phyloP scores from a whole-genome alignment of 2,113 vertebrate species.

The Eretmochelys imbricata region DNA sequence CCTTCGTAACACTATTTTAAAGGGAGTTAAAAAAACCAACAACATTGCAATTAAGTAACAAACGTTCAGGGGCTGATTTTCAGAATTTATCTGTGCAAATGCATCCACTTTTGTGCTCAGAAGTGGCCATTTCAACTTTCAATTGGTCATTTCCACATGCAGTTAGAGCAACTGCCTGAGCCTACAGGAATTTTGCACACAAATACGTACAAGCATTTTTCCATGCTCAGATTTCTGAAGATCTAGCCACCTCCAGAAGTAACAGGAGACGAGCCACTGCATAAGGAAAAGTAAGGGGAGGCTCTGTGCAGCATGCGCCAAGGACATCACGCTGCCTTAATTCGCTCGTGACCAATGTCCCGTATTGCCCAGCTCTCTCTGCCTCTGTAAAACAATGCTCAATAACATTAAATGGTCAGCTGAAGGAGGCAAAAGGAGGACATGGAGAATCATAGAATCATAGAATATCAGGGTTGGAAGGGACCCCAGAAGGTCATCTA shows the following conservation, averaged over 20 bases:
- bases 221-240: not conserved
- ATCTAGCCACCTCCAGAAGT: not conserved
- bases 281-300: not conserved
- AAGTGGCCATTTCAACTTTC: not conserved
- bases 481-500: no score
- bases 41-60: not conserved
- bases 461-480: no score
- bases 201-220: not conserved
- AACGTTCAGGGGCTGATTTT: not conserved
- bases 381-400: not conserved
- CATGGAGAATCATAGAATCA: not conserved
- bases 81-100: not conserved
- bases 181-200: not conserved
- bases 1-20: not conserved
- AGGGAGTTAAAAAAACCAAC: not conserved
- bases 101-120: not conserved
- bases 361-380: not conserved
- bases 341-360: not conserved
- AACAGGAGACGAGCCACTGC: not conserved
- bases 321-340: not conserved
- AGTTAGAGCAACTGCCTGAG: not conserved
- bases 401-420: not conserved
- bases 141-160: fast-evolving
- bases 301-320: not conserved
- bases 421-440: not conserved